A percentile compares a stretch with the other conserved stretches of the same genome.
These are phyloP conservation scores for Shinisaurus crocodilurus DNA, from an alignment of 2,113 vertebrate species.

Conservation along the genomic window DNA sequence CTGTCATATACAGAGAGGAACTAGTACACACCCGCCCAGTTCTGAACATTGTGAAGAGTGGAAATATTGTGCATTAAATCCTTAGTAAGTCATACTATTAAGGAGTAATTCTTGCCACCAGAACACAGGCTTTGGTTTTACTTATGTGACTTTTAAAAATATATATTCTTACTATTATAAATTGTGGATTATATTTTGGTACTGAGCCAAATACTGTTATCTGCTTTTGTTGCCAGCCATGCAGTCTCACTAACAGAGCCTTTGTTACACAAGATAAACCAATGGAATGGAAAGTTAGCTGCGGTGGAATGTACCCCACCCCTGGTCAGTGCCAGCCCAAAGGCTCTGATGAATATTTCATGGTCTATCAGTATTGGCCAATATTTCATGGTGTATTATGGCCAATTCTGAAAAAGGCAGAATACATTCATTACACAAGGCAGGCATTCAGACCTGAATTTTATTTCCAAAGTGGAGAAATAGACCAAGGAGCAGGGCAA, in stretches of 20 bases:
- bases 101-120: not conserved
- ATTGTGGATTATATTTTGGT: not conserved
- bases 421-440: slow-evolving; percentile 15
- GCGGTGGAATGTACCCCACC: not conserved
- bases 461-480: not conserved
- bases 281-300: slow-evolving; percentile 21
- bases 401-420: not conserved
- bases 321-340: not conserved
- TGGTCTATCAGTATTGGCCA: slow-evolving; percentile 2
- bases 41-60: not conserved
- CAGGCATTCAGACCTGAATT: not conserved
- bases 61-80: not conserved
- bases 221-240: not conserved
- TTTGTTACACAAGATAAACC: not conserved
- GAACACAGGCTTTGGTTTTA: not conserved
- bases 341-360: not conserved
- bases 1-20: not conserved
- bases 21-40: not conserved
- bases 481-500: not conserved
- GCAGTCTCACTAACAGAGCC: not conserved
- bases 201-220: not conserved
- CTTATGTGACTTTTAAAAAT: not conserved
- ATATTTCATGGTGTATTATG: not conserved
- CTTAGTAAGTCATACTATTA: not conserved
- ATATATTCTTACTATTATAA: not conserved